A percentile compares a stretch with the other conserved stretches of the same genome.
phyloP scores from a whole-genome alignment of 2,113 vertebrate genomes.

The Pluvialis apricaria region DNA sequence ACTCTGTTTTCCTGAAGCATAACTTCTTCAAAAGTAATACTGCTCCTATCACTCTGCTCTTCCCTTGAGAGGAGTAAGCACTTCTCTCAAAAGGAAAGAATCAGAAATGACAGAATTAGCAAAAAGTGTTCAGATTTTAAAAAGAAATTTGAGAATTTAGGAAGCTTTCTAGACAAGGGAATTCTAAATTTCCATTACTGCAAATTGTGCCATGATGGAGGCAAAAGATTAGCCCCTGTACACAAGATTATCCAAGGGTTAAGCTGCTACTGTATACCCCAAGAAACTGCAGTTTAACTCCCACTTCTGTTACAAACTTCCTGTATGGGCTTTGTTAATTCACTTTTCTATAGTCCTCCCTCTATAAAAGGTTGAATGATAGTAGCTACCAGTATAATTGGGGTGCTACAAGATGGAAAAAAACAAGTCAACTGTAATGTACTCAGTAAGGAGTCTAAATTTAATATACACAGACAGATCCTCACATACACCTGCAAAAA shows the following conservation, averaged over 20 bases:
- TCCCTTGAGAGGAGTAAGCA: neutral
- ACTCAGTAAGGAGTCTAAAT: neutral
- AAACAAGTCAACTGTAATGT: neutral
- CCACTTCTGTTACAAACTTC: neutral
- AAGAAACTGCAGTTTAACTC: neutral
- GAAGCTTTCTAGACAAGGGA: neutral
- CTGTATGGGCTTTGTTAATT: neutral
- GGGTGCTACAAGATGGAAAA: neutral
- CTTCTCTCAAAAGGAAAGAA: neutral
- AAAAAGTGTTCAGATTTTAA: neutral
- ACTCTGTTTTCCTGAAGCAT: neutral
- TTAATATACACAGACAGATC: neutral
- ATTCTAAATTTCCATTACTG: neutral
- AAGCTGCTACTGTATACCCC: neutral
- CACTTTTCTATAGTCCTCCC: neutral
- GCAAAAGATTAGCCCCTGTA: neutral
- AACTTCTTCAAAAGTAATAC: neutral
- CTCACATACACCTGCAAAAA: neutral
- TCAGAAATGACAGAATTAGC: neutral
- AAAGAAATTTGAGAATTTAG: neutral
- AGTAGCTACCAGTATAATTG: neutral
- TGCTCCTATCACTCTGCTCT: neutral
- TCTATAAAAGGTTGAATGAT: neutral
- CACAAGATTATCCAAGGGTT: neutral
- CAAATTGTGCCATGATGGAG: neutral